Base-by-base conservation (phyloP, 2,113 vertebrate species). In the Leptobrachium ailaonicum region DNA sequence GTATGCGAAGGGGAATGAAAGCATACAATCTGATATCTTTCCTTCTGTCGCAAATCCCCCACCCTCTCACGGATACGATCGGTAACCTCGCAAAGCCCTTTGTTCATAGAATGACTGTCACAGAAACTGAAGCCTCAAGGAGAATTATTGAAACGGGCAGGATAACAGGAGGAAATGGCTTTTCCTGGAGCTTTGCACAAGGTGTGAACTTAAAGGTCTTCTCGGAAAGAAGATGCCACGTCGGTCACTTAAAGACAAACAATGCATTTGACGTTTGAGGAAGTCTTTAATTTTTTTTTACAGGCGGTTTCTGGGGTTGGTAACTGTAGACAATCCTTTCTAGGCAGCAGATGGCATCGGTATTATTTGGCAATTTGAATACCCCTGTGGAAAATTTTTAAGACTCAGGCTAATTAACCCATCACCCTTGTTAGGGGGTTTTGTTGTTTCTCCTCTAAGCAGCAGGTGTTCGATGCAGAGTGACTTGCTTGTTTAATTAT, bases 361-460 rank as follows among this genome's bases (percentile, higher is more conserved):
- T 77, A 77, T 77, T 77, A 62, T 54, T 47, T 71, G 76, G 68
- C 76, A 70, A 71, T 77, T 62, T 77, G 76, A 77, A 71, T 77
- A 60, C 76, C 70, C 66, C 13, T 14, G 66, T 71, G 76, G 76
- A 77, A 60, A 54, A 70, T 70, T 70, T 60, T 77, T 47, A 70
- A 66, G 54, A 66, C 76, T 60, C 40, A 8, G 14, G 42, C 50
- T 60, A 69, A 77, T 77, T 70, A 77, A 54, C 50, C 66, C 47
- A 12, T 44, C 66, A 11, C 50, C 54, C 64, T 12, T 8, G 14
- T 7, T 63, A 32, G 42, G n/a, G 44, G 45, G 32, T 41, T 32
- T 40, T 62, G 43, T 62, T 74, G 6, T 63, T 75, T 60, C 32
- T 47, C 56, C 11, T 58, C 53, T 70, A 32, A 54, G 75, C 9